These are phyloP conservation scores for Urocynchramus pylzowi DNA, from an alignment of 2,113 vertebrate genomes.

Conservation along the genomic window DNA sequence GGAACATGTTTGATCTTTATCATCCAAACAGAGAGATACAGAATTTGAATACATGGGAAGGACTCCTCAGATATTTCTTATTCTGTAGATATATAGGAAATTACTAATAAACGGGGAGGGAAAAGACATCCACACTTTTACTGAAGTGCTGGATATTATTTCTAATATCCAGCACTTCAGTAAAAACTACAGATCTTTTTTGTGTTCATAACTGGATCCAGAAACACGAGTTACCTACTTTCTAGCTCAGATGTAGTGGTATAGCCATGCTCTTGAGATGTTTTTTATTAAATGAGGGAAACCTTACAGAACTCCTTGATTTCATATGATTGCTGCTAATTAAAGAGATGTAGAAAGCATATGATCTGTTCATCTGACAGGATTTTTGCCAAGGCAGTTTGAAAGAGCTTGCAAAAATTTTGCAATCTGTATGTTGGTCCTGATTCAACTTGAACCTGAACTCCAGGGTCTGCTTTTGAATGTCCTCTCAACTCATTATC, in stretches of 20 bases:
- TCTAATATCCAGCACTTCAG: not conserved
- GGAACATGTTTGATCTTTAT: not conserved
- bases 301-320: not conserved
- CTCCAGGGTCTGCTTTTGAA: not conserved
- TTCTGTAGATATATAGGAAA: not conserved
- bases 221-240: not conserved
- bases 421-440: not conserved
- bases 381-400: not conserved
- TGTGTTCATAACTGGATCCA: not conserved
- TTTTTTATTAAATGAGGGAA: not conserved
- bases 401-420: not conserved
- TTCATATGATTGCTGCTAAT: not conserved
- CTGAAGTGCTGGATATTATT: too few relatives aligned
- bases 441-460: not conserved
- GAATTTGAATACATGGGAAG: not conserved
- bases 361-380: not conserved
- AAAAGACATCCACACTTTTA: not conserved
- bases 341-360: not conserved
- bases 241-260: not conserved
- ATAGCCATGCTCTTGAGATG: not conserved
- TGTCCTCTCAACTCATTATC: not conserved
- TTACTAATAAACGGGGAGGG: accelerated
- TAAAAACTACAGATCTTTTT: not conserved
- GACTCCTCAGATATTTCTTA: not conserved
- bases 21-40: not conserved